A percentile compares a stretch with the other conserved stretches of the same genome.
Evolutionary conservation across 2,797 vertebrate species (phyloP).

Genomic region (Epinephelus awoara): DNA sequence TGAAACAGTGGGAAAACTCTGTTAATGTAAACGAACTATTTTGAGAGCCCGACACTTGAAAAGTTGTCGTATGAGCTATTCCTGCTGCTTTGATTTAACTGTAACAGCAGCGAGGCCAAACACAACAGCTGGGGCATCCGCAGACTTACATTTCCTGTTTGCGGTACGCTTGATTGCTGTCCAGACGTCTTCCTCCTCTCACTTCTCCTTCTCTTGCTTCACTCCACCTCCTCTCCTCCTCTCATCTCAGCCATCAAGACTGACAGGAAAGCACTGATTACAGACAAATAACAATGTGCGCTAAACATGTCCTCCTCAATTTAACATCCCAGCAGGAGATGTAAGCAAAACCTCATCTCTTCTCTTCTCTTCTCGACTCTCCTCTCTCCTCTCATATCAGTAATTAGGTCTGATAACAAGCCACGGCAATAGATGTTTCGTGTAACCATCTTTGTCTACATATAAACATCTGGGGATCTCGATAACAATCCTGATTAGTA

Average conservation of each 20-base stretch:
- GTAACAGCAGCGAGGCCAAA: constrained; percentile 64
- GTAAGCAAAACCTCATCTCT: constrained; percentile 44
- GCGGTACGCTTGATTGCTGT: constrained; percentile 76
- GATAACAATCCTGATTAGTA: constrained; percentile 73
- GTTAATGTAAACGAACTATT: constrained; percentile 79
- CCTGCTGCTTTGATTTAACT: constrained; percentile 74
- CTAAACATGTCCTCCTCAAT: constrained; percentile 68
- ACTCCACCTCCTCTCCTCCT: constrained; percentile 49
- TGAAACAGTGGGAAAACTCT: constrained; percentile 73
- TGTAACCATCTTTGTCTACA: constrained; percentile 68
- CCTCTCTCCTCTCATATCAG: constrained; percentile 56
- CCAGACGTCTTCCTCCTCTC: constrained; percentile 78
- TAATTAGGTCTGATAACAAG: constrained; percentile 72
- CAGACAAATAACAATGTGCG: constrained; percentile 74
- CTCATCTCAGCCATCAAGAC: constrained; percentile 62
- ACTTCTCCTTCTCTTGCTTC: constrained; percentile 28
- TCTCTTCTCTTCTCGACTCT: constrained; percentile 19
- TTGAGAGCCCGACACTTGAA: constrained; percentile 67
- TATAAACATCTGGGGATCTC: constrained; percentile 70
- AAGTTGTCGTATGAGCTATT: constrained; percentile 68
- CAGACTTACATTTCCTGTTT: constrained; percentile 82
- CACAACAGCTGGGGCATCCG: constrained; percentile 77
- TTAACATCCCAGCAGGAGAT: constrained; percentile 61
- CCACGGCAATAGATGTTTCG: constrained; percentile 69
- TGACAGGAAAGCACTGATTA: constrained; percentile 80